These are phyloP conservation scores for Drosophila ogumai DNA, from an alignment of 1,140 invertebrate genomes.

Conservation along the genomic window DNA sequence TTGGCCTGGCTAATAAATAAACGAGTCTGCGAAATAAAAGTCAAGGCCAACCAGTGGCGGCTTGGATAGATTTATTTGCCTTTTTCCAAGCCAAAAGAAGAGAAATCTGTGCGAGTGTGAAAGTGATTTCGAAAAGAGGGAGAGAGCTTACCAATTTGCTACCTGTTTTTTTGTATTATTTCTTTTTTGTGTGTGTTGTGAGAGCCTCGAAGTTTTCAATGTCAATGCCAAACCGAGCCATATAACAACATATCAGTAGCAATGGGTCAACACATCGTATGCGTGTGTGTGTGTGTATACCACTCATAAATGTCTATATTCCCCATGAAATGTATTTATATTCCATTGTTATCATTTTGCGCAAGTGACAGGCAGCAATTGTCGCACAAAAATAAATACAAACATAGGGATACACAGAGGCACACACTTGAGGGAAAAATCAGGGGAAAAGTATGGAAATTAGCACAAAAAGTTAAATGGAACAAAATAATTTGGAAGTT, in stretches of 20 bases:
- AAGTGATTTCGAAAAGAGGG: slow-evolving; percentile 36
- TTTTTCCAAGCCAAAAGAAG: slow-evolving; percentile 21
- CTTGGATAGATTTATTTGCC: slow-evolving; percentile 58
- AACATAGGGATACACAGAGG: slow-evolving; percentile 1
- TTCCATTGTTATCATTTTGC: slow-evolving; percentile 61
- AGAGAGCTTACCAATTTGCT: slow-evolving; percentile 13
- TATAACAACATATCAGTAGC: slow-evolving; percentile 41
- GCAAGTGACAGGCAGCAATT: slow-evolving; percentile 42
- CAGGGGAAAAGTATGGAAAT: background rate
- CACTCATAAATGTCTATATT: slow-evolving; percentile 24
- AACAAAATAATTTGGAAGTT: no score
- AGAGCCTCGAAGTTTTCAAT: slow-evolving; percentile 53
- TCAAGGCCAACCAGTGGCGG: slow-evolving; percentile 61
- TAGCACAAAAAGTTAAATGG: background rate
- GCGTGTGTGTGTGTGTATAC: background rate
- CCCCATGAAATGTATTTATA: slow-evolving; percentile 55
- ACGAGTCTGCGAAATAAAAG: slow-evolving; percentile 77
- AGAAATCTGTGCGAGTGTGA: slow-evolving; percentile 36
- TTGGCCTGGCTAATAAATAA: slow-evolving; percentile 69
- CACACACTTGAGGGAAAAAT: slow-evolving; percentile 1
- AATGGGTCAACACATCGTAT: slow-evolving; percentile 19
- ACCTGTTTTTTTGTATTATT: slow-evolving; percentile 4
- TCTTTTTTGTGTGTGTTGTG: background rate
- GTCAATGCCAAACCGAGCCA: slow-evolving; percentile 53
- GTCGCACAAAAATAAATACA: background rate